These are phyloP conservation scores for Orthochromis malagaraziensis DNA, from an alignment of 2,113 vertebrate species.

Conservation along the genomic window DNA sequence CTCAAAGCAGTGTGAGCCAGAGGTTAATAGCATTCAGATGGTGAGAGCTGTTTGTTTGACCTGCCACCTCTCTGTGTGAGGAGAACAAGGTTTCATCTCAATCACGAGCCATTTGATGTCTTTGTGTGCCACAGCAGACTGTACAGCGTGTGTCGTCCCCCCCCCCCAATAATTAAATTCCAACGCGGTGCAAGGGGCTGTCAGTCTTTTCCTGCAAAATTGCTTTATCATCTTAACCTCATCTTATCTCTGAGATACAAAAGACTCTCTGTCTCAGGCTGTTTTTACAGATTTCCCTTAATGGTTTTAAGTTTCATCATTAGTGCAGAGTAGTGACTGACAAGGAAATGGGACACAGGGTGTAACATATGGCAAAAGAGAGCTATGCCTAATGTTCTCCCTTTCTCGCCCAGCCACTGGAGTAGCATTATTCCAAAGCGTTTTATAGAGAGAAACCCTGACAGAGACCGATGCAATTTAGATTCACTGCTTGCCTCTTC, in stretches of 20 bases:
- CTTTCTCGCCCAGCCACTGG: not conserved
- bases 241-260: not conserved
- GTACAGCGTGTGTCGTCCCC: not conserved
- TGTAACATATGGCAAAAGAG: conserved; percentile 9
- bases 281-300: not conserved
- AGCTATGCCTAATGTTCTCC: not conserved
- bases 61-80: not conserved
- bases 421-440: conserved; percentile 10
- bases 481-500: conserved; percentile 43
- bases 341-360: not conserved
- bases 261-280: not conserved
- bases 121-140: not conserved
- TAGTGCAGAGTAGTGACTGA: not conserved
- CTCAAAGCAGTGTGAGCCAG: conserved; percentile 6
- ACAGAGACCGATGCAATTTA: conserved; percentile 36
- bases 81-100: not conserved
- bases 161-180: not conserved
- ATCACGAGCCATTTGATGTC: not conserved
- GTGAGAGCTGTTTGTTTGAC: conserved; percentile 36
- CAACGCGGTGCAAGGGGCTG: not conserved
- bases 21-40: conserved; percentile 34
- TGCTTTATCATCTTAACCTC: not conserved
- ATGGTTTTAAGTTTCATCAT: not conserved
- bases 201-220: not conserved
- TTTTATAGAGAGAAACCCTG: not conserved